Conservation (phyloP, 2,888 invertebrate genomes). For the Drosophila kambysellisi region DNA sequence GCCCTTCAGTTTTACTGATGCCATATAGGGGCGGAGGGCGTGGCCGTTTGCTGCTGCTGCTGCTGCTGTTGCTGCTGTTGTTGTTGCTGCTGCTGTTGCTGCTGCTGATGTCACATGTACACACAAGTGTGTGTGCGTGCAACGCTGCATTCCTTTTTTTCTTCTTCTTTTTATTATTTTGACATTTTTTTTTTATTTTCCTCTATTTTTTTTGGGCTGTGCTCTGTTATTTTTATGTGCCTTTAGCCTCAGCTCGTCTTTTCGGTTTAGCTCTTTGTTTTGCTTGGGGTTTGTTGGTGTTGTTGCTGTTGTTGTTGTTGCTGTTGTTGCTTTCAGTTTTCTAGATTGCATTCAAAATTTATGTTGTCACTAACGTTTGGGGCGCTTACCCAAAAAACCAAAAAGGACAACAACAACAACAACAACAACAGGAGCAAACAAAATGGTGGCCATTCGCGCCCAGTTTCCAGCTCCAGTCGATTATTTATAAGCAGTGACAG, state of each 20-base stretch:
- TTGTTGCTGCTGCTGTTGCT: conserved; percentile 30
- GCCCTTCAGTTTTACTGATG: conserved; percentile 41
- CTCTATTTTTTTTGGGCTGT: conserved; percentile 37
- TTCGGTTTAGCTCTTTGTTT: conserved; percentile 44
- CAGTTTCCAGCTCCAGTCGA: conserved; percentile 65
- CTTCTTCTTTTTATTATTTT: conserved; percentile 29
- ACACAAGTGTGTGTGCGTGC: conserved; percentile 35
- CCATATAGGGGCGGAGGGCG: conserved; percentile 46
- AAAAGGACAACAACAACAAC: neutral
- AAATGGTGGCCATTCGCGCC: conserved; percentile 72
- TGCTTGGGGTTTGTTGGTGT: conserved; percentile 23
- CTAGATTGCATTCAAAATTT: conserved; percentile 82
- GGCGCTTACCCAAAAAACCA: conserved; percentile 19
- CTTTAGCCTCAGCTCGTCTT: conserved; percentile 50
- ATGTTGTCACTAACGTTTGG: conserved; percentile 73
- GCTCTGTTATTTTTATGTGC: conserved; percentile 69
- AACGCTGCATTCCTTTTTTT: conserved; percentile 49
- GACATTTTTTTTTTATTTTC: conserved; percentile 23
- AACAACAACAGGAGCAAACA: conserved; percentile 14
- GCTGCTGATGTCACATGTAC: conserved; percentile 46
- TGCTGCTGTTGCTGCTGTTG: conserved; percentile 30
- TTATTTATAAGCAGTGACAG: conserved; percentile 82
- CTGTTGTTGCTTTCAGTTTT: conserved; percentile 37
- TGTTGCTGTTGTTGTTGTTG: neutral
- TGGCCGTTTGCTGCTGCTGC: conserved; percentile 51